Conservation (phyloP, 2,888 invertebrate genomes). For the Pyrrhia umbra region DNA sequence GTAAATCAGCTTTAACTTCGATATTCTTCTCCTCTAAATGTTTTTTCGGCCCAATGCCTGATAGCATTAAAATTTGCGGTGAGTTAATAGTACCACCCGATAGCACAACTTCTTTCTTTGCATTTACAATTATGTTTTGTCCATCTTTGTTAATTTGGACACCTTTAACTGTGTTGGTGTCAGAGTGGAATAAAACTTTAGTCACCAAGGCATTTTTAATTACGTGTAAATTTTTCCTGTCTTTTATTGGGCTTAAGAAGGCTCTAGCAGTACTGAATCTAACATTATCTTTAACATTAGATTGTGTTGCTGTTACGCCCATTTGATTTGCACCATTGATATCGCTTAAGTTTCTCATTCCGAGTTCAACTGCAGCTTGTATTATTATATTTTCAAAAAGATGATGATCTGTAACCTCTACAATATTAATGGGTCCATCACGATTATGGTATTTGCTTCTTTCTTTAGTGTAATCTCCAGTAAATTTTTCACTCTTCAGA, state of each 20-base stretch:
- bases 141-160: constrained; percentile 78
- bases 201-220: constrained; percentile 88
- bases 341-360: constrained; percentile 77
- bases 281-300: constrained; percentile 83
- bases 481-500: constrained; percentile 86
- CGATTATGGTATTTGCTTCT: constrained; percentile 74
- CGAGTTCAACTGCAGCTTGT: constrained; percentile 82
- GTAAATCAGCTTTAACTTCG: constrained; percentile 80
- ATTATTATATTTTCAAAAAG: constrained; percentile 73
- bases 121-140: constrained; percentile 73
- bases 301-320: constrained; percentile 83
- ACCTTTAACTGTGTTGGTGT: constrained; percentile 83
- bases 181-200: constrained; percentile 86
- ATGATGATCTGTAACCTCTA: constrained; percentile 70
- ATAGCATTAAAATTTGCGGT: constrained; percentile 87
- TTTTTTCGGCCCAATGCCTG: constrained; percentile 87
- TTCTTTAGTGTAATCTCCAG: constrained; percentile 58
- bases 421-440: constrained; percentile 76
- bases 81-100: constrained; percentile 88
- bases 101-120: constrained; percentile 86
- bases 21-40: constrained; percentile 81
- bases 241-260: constrained; percentile 82
- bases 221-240: constrained; percentile 82
- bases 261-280: constrained; percentile 89
- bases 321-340: constrained; percentile 84